phyloP scores from a whole-genome alignment of 1,140 invertebrate genomes.

The Rhyacophila brunnea region DNA sequence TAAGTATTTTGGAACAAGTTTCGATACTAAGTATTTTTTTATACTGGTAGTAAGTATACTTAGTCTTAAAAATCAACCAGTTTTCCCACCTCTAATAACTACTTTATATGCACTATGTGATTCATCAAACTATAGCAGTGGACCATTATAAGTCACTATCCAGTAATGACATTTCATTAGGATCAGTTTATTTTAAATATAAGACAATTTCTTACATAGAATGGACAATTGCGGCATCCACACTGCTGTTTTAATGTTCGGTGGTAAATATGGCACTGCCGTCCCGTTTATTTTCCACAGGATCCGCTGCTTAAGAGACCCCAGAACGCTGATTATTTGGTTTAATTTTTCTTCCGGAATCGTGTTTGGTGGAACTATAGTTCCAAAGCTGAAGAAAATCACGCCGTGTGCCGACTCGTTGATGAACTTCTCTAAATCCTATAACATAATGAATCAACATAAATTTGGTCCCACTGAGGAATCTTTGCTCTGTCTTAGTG shows the following conservation, averaged over 20 bases:
- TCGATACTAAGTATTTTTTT: no score
- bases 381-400: conserved; percentile 52
- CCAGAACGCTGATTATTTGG: conserved; percentile 55
- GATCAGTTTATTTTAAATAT: not conserved
- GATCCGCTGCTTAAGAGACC: conserved; percentile 59
- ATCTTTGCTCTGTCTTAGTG: no score
- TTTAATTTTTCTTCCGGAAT: conserved; percentile 39
- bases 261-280: conserved; percentile 45
- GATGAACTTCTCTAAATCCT: conserved; percentile 27
- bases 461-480: no score
- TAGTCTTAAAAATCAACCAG: no score
- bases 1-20: no score
- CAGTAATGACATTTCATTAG: not conserved
- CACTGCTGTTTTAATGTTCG: conserved; percentile 60
- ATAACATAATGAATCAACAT: no score
- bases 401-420: conserved; percentile 32
- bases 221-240: conserved; percentile 66
- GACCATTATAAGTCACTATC: not conserved
- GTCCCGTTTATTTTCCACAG: conserved; percentile 62
- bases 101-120: no score
- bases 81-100: no score
- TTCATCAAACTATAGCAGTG: not conserved
- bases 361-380: conserved; percentile 36
- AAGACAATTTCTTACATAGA: conserved; percentile 47
- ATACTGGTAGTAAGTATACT: no score